Evolutionary conservation across 2,113 vertebrate species (phyloP).

Genomic region (Salminus brasiliensis): DNA sequence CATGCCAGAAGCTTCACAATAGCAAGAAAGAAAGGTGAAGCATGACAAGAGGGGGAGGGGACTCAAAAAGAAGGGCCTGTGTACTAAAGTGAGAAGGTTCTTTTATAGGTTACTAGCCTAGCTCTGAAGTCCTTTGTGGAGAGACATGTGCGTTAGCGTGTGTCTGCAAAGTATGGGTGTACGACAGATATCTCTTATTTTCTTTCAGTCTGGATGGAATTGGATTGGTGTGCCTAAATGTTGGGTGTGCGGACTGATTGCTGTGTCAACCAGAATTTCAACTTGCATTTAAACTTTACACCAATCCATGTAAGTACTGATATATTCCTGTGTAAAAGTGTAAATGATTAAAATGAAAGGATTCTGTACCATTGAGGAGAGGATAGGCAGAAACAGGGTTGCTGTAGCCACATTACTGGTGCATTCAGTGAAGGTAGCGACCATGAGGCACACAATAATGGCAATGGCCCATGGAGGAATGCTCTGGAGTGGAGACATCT

Average conservation of each 20-base stretch:
- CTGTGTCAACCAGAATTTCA: no score
- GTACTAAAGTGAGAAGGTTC: neutral
- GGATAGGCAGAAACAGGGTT: conserved; percentile 93
- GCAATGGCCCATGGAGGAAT: conserved; percentile 82
- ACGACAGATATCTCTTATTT: neutral
- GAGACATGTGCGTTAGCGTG: neutral
- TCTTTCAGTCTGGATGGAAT: neutral
- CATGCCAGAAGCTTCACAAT: conserved; percentile 45
- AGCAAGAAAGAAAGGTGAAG: conserved; percentile 32
- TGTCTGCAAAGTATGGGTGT: neutral
- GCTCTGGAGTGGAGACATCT: conserved; percentile 85
- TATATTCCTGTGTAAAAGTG: neutral
- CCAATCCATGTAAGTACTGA: no score
- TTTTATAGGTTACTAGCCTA: neutral
- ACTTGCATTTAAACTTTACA: no score
- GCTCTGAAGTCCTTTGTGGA: neutral
- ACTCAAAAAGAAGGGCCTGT: conserved; percentile 1
- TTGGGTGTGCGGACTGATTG: no score
- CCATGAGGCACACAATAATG: conserved; percentile 79
- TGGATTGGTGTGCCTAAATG: no score
- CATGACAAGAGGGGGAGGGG: neutral
- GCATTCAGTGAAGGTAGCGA: conserved; percentile 88
- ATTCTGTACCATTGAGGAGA: conserved; percentile 87
- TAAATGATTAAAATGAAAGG: neutral
- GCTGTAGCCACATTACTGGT: conserved; percentile 93